Evolutionary conservation across 2,113 vertebrate genomes (phyloP), one percentile per base, ranked within the genome.

Genomic region (Holacanthus passer): DNA sequence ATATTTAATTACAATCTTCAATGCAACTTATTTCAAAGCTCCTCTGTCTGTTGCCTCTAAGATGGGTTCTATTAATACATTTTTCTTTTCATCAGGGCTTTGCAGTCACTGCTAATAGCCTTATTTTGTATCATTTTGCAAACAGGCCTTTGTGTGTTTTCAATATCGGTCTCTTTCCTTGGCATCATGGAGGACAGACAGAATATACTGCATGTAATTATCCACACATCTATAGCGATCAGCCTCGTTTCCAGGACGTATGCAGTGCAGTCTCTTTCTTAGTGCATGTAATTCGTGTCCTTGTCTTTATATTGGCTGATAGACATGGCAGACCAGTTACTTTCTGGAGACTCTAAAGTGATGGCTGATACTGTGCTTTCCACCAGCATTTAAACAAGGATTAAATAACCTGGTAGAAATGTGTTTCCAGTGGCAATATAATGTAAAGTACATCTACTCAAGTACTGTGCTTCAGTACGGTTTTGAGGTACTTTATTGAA

Each of bases 1-100:
- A 93, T 94, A 87, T 88, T 89, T 91, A 81, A 91, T 88, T 79
- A 41, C 45, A 48, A 31, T 88, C 88, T 83, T 90, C 88, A 91
- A 41, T 87, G 87, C 77, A 86, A 70, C 59, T 67, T n/a, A 70
- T 90, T 88, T 87, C 79, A 84, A 87, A 89, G 72, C 59, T 8
- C 27, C 73, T 85, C 41, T 71, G 69, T 86, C 53, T 37, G 72
- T 31, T 68, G 76, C 81, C 69, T 37, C 55, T 69, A 16, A 79
- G 27, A 85, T 73, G 60, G 43, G n/a, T 65, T 77, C 47, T 79
- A 58, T 87, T 82, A 52, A 89, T 85, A 76, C 67, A 27, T 69
- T 74, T n/a, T 73, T 74, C 59, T 72, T 71, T 84, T 85, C 73
- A 83, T 45, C 56, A 19, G 69, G 45, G 59, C 56, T 79, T 41